Evolutionary conservation across 2,888 invertebrate species (phyloP).

Genomic region (Odontocolon sp.): DNA sequence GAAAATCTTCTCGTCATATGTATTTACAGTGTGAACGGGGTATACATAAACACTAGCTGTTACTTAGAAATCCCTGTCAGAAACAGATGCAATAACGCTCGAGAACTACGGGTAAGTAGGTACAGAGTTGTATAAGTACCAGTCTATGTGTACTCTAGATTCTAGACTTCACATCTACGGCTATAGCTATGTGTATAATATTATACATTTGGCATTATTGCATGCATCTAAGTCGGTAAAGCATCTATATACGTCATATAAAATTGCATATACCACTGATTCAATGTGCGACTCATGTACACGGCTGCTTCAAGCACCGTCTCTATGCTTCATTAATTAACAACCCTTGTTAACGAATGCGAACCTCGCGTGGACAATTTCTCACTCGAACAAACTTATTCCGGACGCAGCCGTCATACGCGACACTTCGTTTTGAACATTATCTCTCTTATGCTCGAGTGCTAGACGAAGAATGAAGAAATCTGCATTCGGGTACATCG

Average conservation of each 20-base stretch:
- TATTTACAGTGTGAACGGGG: background rate
- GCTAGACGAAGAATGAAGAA: background rate
- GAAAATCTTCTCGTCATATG: background rate
- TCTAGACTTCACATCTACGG: background rate
- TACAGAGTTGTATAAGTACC: background rate
- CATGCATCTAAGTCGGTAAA: background rate
- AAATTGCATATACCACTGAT: background rate
- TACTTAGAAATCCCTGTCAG: conserved; percentile 36
- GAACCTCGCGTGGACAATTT: conserved; percentile 38
- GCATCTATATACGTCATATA: no score
- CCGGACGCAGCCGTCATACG: background rate
- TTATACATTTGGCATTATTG: background rate
- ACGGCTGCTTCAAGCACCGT: background rate
- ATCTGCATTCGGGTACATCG: background rate
- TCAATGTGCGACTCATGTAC: background rate
- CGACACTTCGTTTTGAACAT: conserved; percentile 7
- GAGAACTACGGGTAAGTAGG: background rate
- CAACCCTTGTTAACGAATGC: conserved; percentile 2
- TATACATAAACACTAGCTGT: background rate
- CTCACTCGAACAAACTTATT: conserved; percentile 23
- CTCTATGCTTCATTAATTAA: conserved; percentile 20
- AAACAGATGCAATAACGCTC: conserved; percentile 15
- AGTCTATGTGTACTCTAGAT: background rate
- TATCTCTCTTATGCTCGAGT: background rate
- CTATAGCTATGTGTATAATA: background rate